Conservation (phyloP, 2,113 vertebrate genomes). For the Anser cygnoides region DNA sequence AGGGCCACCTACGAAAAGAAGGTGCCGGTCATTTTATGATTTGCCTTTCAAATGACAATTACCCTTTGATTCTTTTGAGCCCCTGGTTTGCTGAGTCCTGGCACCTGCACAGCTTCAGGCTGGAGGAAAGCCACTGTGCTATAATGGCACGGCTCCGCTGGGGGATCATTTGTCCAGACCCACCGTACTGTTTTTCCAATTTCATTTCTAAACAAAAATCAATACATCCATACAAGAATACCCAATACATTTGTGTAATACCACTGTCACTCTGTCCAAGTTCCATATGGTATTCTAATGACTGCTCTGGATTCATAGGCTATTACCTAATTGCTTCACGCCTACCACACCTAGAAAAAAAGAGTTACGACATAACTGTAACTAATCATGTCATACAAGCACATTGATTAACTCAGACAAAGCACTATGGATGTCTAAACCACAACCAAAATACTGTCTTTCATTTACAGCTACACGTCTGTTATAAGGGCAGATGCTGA, state of each 20-base stretch:
- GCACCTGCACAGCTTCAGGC: background rate
- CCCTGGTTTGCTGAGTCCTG: background rate
- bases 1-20: background rate
- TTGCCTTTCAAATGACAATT: background rate
- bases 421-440: background rate
- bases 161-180: background rate
- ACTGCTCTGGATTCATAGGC: background rate
- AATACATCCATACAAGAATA: background rate
- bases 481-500: background rate
- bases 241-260: background rate
- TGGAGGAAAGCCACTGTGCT: background rate
- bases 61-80: background rate
- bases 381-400: background rate
- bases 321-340: background rate
- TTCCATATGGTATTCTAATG: background rate
- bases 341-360: background rate
- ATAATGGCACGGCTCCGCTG: background rate
- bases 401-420: background rate
- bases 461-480: fast-evolving
- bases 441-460: background rate
- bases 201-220: background rate
- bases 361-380: background rate
- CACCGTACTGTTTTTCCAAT: background rate
- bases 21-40: background rate
- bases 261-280: background rate